Conservation (phyloP, 2,888 invertebrate genomes). For the Chymomyza caudatula region DNA sequence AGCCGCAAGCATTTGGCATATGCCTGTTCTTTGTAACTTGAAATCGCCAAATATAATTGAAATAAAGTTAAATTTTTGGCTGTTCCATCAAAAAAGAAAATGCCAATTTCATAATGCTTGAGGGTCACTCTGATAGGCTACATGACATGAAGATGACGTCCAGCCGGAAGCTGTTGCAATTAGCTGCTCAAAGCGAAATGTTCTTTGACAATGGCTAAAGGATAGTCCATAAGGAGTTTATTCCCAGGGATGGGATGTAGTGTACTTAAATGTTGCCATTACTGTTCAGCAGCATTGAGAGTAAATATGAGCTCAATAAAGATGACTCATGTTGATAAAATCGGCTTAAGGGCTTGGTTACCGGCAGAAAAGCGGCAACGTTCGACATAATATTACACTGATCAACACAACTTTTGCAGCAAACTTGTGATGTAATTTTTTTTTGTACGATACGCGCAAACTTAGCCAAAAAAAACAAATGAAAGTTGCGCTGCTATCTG, state of each 20-base stretch:
- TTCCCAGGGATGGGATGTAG: background rate
- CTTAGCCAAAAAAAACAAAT: too few species aligned
- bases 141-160: background rate
- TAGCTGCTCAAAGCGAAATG: background rate
- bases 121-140: background rate
- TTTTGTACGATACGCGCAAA: too few species aligned
- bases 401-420: too few species aligned
- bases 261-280: background rate
- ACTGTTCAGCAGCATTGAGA: background rate
- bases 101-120: background rate
- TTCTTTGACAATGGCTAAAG: background rate
- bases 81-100: background rate
- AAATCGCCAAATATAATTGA: constrained; percentile 15
- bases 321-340: too few species aligned
- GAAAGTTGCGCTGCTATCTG: too few species aligned
- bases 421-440: too few species aligned
- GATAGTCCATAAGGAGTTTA: background rate
- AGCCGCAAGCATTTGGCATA: background rate
- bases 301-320: background rate
- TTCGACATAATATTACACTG: too few species aligned
- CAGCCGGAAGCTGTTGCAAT: background rate
- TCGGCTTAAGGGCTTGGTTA: too few species aligned
- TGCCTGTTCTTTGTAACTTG: background rate
- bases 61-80: constrained; percentile 9
- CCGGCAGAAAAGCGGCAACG: too few species aligned